Percentiles rank a stretch among this genome's conserved stretches.
phyloP scores from a whole-genome alignment of 2,113 vertebrate species.

The Mesocricetus auratus region DNA sequence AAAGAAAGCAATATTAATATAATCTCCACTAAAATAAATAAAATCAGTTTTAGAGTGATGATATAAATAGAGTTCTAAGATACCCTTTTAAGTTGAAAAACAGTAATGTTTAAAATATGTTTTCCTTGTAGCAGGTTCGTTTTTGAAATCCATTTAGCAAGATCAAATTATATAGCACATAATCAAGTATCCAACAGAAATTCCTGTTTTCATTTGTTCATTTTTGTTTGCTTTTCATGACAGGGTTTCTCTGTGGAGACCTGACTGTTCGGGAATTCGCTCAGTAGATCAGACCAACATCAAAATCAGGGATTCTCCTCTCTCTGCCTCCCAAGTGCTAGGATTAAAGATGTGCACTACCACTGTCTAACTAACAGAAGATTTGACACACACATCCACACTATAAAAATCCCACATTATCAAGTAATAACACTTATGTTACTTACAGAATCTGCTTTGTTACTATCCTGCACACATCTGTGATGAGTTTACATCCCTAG shows the following conservation, averaged over 20 bases:
- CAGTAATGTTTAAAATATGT: background rate
- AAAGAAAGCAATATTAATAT: background rate
- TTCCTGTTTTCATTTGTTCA: rapidly evolving
- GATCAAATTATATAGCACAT: background rate
- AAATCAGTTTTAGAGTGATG: background rate
- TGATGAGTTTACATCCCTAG: background rate
- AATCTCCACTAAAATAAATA: background rate
- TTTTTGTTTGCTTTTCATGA: background rate
- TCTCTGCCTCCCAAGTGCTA: background rate
- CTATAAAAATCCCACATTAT: background rate
- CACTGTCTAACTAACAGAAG: background rate
- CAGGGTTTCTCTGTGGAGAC: background rate
- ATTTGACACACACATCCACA: background rate
- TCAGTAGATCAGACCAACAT: background rate
- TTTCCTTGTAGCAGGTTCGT: background rate
- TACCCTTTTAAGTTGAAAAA: background rate
- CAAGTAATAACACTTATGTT: background rate
- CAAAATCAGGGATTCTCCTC: background rate
- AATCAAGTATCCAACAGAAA: background rate
- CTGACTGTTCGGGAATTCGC: background rate
- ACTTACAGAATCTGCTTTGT: background rate
- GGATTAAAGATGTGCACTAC: background rate
- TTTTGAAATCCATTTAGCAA: background rate
- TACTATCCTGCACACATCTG: background rate
- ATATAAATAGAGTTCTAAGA: background rate